Evolutionary conservation across 35 echinoderm and acorn worm genomes (phyloP).

Genomic region (Holothuria glaberrima): DNA sequence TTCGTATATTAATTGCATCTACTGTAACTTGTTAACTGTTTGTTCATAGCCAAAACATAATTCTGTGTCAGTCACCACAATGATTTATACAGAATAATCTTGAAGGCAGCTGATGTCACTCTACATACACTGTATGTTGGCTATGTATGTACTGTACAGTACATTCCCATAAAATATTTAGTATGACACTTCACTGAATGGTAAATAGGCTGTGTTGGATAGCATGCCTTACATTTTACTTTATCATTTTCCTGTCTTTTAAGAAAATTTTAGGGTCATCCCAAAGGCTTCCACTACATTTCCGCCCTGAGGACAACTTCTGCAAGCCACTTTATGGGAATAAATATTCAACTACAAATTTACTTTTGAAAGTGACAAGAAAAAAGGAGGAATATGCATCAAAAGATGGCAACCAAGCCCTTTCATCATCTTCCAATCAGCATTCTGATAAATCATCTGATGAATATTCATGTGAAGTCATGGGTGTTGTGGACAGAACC

Average conservation of each 20-base stretch:
- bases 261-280: not conserved
- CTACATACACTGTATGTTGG: no score
- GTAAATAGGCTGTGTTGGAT: no score
- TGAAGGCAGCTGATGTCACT: no score
- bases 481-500: slow-evolving; percentile 32
- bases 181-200: no score
- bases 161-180: no score
- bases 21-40: no score
- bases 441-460: not conserved
- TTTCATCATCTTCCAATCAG: not conserved
- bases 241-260: not conserved
- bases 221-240: not conserved
- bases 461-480: slow-evolving; percentile 47
- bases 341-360: slow-evolving; percentile 54
- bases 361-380: slow-evolving; percentile 35
- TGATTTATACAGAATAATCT: no score
- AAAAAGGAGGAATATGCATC: slow-evolving; percentile 3
- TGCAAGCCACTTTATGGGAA: slow-evolving; percentile 35
- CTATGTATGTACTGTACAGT: no score
- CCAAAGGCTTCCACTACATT: slow-evolving; percentile 29
- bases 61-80: no score
- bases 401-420: not conserved
- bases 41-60: no score
- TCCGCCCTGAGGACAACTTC: slow-evolving; percentile 41
- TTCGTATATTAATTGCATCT: no score